Evolutionary conservation across 1,140 invertebrate species (phyloP), one percentile per base, ranked within the genome.

Genomic region (Archivesica marissinica): DNA sequence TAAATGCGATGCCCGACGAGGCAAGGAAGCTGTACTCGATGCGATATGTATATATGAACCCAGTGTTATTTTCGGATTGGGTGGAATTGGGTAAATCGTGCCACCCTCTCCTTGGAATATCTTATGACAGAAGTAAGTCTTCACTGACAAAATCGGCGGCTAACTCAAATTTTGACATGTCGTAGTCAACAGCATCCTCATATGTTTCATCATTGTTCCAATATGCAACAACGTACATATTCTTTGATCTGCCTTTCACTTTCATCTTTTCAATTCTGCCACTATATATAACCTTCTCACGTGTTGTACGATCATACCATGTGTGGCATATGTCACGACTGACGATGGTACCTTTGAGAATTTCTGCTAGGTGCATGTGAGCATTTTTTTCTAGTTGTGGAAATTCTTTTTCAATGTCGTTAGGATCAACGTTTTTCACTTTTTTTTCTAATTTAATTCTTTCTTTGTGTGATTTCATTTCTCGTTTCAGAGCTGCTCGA

Each of bases 131-230:
- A n/a, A n/a, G n/a, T 47, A 84, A 50, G 61, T 84, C 81, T 6
- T 44, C 81, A 76, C 15, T 35, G 13, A 84, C 13, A 3, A 86
- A 33, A 50, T 86, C 84, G 30, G 50, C 64, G 44, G 64, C 84
- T 17, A 86, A 41, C 25, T n/a, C 76, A 54, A 38, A 81, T 35
- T 54, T 80, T 35, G 84, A 72, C 4, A 86, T 38, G 23, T 81
- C 61, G 52, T 80, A 80, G 52, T 86, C 84, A n/a, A 13, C 47
- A 41, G 61, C 76, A 70, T 86, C 47, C 7, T 79, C 84, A 72
- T 56, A 64, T 23, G 13, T 38, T 50, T 79, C 75, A 23, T 52
- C 61, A 20, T 81, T 4, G 17, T 6, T 41, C 84, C 84, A 86
- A 41, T 81, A 86, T 20, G 28, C 30, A n/a, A 86, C 44, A 4